Base-by-base conservation (phyloP, 2,113 vertebrate genomes). In the Sapajus apella region DNA sequence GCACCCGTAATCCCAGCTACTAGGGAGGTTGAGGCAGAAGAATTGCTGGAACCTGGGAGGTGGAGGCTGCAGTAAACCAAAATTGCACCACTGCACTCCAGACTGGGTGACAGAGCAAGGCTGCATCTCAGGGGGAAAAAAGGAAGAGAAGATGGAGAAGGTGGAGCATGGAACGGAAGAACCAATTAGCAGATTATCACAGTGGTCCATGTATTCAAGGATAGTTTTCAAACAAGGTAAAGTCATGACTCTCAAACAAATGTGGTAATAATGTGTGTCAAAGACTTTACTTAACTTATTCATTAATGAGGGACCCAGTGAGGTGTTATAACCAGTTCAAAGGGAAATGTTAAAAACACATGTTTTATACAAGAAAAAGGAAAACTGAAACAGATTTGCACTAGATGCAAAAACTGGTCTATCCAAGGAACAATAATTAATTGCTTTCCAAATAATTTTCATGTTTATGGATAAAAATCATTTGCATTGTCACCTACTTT, bases 271-370 rank as follows among this genome's bases (percentile, higher is more conserved):
- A 50, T 13, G 12, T 17, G 8, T 76, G 58, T 43, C 73, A 88
- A 93, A 90, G 76, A 80, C 43, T 95, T 91, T 18, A 58, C 84
- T 87, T 35, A 45, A 72, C 55, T 96, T 61, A 95, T 75, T 87
- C 86, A 90, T 55, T 75, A 72, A 58, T 32, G n/a, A 85, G 21
- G 66, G 35, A 64, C 40, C 40, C 86, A 75, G 5, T 30, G 64
- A 68, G 45, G 27, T 35, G 25, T 45, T 64, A 91, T 6, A 37
- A 93, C 12, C 8, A 20, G 30, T 40, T 86, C 77, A 88, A 76
- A 61, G 45, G 45, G 77, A 43, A 88, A 43, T 18, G 35, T 27
- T 17, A 30, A 77, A 79, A 84, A 16, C 30, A 84, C 40, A 58
- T 30, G 2, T 73, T 77, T 55, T 17, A 64, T 4, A 25, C 35